Conservation (phyloP, 2,888 invertebrate species). For the Liodrosophila aerea region DNA sequence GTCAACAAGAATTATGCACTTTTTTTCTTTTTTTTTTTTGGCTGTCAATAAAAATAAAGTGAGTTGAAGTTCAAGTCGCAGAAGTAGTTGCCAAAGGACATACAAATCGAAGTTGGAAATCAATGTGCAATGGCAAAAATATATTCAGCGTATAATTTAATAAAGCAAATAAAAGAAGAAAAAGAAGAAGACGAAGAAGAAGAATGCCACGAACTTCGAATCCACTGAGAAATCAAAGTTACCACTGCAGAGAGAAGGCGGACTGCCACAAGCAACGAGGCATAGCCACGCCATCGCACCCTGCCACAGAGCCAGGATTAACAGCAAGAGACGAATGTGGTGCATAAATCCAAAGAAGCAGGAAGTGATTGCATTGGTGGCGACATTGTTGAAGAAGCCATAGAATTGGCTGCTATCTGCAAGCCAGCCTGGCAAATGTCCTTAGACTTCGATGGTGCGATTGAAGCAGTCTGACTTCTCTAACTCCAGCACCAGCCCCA, state of each 20-base stretch:
- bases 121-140: conserved; percentile 73
- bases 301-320: conserved; percentile 56
- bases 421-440: conserved; percentile 12
- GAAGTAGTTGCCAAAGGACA: conserved; percentile 61
- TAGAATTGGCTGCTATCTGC: conserved; percentile 33
- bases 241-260: conserved; percentile 5
- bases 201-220: conserved; percentile 32
- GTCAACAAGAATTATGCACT: conserved; percentile 76
- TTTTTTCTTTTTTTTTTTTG: no score
- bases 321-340: conserved; percentile 59
- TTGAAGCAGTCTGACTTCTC: not conserved
- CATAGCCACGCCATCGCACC: conserved; percentile 15
- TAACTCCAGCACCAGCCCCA: not conserved
- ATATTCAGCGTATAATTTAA: conserved; percentile 80
- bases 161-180: conserved; percentile 69
- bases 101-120: conserved; percentile 74
- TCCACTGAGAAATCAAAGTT: conserved; percentile 71
- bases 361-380: conserved; percentile 48
- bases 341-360: conserved; percentile 56
- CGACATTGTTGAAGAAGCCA: conserved; percentile 31
- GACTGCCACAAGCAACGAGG: conserved; percentile 37
- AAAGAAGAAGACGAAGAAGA: conserved; percentile 1
- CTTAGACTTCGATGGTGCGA: conserved; percentile 2
- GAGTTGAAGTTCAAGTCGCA: conserved; percentile 54
- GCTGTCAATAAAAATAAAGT: conserved; percentile 78